Base-by-base conservation (phyloP, 1,140 invertebrate genomes). In the Copidosoma floridanum region DNA sequence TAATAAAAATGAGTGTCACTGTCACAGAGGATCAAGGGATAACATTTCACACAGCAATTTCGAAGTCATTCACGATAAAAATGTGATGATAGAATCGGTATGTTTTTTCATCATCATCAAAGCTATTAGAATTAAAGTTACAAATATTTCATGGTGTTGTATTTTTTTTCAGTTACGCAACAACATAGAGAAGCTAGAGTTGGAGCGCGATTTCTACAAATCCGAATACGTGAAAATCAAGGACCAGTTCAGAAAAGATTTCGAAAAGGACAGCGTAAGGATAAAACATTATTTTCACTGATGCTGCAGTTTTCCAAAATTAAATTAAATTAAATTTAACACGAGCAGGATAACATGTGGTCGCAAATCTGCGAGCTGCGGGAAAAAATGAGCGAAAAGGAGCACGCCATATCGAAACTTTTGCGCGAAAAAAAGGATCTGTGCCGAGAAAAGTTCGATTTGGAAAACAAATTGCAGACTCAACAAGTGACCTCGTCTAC, bases 131-230 rank as follows among this genome's bases (percentile, higher is more conserved):
- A 24, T 32, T 27, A 54, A 43, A 47, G 16, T 43, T 44, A 38
- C 32, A 40, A 59, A 16, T 46, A 62, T 44, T 58, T 35, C 50
- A n/a, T 32, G 29, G 29, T 29, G 56, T 55, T 54, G 43, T 46
- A 16, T 50, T 50, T 41, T 16, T 40, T 57, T 68, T 44, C 41
- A 79, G 68, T 55, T 75, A 21, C 71, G 75, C 57, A 71, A 73
- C 14, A 66, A 66, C 26, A 68, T 79, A 41, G 71, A 75, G 47
- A 72, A 70, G 54, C 46, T 81, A 29, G 76, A 78, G 57, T 55
- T 67, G n/a, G 83, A 84, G 68, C 77, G 78, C 38, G 80, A 85
- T 64, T 80, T 79, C 68, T 84, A 81, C 41, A 79, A 73, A 71
- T 74, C 77, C 24, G 82, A 85, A 67, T 83, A 78, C 61, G 73